Evolutionary conservation across 2,888 invertebrate species (phyloP).

Genomic region (Platycheirus rosarum): DNA sequence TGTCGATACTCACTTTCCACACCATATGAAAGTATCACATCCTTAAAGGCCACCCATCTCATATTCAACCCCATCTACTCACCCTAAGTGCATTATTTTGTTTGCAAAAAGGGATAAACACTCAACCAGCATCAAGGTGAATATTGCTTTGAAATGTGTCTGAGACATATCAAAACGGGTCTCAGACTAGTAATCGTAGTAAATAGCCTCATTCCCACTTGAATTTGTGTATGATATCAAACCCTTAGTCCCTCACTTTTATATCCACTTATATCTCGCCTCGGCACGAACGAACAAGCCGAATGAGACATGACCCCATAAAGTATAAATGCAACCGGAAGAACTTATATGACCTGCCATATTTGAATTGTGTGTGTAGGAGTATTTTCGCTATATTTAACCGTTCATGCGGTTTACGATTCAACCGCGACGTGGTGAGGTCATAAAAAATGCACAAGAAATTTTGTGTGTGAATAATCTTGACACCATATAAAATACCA

Average conservation of each 20-base stretch:
- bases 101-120: slow-evolving; percentile 52
- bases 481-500: slow-evolving; percentile 58
- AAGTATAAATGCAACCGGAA: slow-evolving; percentile 44
- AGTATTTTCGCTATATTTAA: slow-evolving; percentile 26
- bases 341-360: slow-evolving; percentile 28
- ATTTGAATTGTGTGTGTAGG: slow-evolving; percentile 3
- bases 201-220: slow-evolving; percentile 49
- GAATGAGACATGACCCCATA: slow-evolving; percentile 29
- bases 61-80: slow-evolving; percentile 17
- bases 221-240: slow-evolving; percentile 25
- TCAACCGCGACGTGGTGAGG: slow-evolving; percentile 37
- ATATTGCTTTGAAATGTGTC: slow-evolving; percentile 55
- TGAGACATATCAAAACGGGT: slow-evolving; percentile 51
- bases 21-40: neutral
- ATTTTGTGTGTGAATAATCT: slow-evolving; percentile 61
- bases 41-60: slow-evolving; percentile 9
- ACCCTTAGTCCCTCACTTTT: slow-evolving; percentile 1
- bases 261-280: slow-evolving; percentile 28
- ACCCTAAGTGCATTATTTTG: slow-evolving; percentile 48
- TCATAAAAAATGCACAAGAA: slow-evolving; percentile 66
- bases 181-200: slow-evolving; percentile 59
- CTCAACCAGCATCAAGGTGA: slow-evolving; percentile 57
- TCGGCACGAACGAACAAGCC: slow-evolving; percentile 25
- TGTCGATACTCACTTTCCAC: neutral
- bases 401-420: slow-evolving; percentile 54